Base-by-base conservation (phyloP, 2,888 invertebrate species). In the Acanthosoma haemorrhoidale region DNA sequence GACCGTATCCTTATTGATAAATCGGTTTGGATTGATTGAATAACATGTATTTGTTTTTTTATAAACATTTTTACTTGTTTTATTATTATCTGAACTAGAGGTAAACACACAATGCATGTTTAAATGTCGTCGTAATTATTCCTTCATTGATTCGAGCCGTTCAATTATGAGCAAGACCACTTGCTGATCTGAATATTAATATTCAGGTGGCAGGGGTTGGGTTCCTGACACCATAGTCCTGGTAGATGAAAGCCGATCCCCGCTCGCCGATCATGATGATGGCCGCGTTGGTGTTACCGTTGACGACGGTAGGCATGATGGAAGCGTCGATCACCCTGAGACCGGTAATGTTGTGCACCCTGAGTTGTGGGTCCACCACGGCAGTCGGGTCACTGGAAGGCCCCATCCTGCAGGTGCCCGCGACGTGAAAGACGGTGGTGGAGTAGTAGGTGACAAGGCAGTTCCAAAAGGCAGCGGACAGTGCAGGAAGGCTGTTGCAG, bases 391-490 rank as follows among this genome's bases (percentile, higher is more conserved):
- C 77, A 6, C 51, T 70, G 1, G 58, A 41, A 16, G 71, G 71
- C 0, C 78, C 78, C 77, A 79, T 78, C 59, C 77, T 78, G 61
- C 76, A 76, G 1, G 78, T 78, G 8, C 78, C 78, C 0, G 75
- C 67, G 2, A 67, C 70, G 41, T 72, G 72, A 78, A 64, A 71
- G 15, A 67, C 41, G 2, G 71, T 69, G 13, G 39, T 21, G 0
- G 90, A 90, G 76, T 89, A 88, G 43, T 86, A 83, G 73, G 81
- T 85, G 0, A 85, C 80, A 3, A 88, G 77, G 76, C 90, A 90
- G 11, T 61, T 66, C 75, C 76, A 77, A 63, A 76, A 76, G 8
- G 73, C 74, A 59, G 73, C 72, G 1, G 74, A 70, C 8, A 68
- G 75, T 66, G 69, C 73, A 9, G 36, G 41, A 29, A 72, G 64